A percentile compares a stretch with the other conserved stretches of the same genome.
These are phyloP conservation scores for Drosophila sulfurigaster DNA, from an alignment of 1,140 invertebrate genomes.

Conservation along the genomic window DNA sequence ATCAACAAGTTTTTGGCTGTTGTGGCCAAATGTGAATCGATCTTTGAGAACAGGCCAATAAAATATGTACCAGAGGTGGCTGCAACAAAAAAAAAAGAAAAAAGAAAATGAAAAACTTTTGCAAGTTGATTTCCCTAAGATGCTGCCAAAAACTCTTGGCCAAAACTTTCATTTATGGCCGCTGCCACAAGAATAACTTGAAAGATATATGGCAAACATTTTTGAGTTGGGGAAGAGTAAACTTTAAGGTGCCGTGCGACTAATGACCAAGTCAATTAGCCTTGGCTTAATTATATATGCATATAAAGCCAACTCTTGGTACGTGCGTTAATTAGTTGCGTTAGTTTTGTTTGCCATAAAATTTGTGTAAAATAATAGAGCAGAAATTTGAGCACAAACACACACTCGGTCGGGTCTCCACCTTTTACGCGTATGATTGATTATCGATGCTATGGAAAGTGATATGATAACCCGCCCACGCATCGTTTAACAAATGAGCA, in stretches of 20 bases:
- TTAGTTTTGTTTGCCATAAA: constrained; percentile 27
- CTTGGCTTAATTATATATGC: constrained; percentile 9
- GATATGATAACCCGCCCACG: constrained; percentile 43
- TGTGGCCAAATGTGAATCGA: constrained; percentile 8
- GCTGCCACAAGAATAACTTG: neutral
- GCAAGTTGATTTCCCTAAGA: constrained; percentile 22
- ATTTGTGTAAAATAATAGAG: constrained; percentile 22
- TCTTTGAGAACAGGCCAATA: constrained; percentile 19
- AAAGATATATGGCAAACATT: constrained; percentile 11
- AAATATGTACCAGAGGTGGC: constrained; percentile 18
- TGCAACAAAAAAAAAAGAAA: neutral
- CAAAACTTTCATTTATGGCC: constrained; percentile 17
- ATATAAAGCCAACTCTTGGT: neutral
- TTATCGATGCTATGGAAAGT: constrained; percentile 54
- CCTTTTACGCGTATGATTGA: constrained; percentile 74
- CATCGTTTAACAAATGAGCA: constrained; percentile 76
- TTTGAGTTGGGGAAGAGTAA: neutral
- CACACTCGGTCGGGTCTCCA: neutral
- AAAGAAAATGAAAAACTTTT: constrained; percentile 14
- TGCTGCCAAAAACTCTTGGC: constrained; percentile 24
- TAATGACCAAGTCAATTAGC: constrained; percentile 42
- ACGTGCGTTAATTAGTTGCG: constrained; percentile 32
- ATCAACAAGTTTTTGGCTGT: constrained; percentile 15
- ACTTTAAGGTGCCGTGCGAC: constrained; percentile 19
- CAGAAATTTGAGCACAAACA: neutral